phyloP scores from a whole-genome alignment of 2,797 vertebrate species.

The Lepidocolaptes lacrymiger region DNA sequence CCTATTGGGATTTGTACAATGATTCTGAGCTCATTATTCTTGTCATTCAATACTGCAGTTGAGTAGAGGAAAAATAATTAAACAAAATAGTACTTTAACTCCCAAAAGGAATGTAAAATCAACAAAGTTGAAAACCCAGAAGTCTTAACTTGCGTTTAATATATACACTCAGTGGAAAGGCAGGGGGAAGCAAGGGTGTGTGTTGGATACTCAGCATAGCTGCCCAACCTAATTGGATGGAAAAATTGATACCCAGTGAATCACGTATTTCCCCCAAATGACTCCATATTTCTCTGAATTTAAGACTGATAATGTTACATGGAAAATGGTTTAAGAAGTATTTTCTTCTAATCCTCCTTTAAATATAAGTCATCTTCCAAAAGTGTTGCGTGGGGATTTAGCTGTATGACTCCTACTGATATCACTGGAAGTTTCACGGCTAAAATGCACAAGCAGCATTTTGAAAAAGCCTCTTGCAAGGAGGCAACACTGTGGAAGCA shows the following conservation, averaged over 20 bases:
- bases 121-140: conserved; percentile 56
- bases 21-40: conserved; percentile 72
- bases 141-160: conserved; percentile 64
- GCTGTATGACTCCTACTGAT: conserved; percentile 30
- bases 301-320: conserved; percentile 18
- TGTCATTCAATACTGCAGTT: conserved; percentile 49
- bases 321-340: conserved; percentile 45
- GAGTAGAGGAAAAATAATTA: conserved; percentile 57
- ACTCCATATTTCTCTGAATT: not conserved
- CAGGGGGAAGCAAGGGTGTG: not conserved
- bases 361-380: conserved; percentile 42
- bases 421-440: not conserved
- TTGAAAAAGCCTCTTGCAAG: conserved; percentile 17
- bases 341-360: conserved; percentile 54
- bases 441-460: conserved; percentile 19
- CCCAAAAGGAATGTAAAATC: conserved; percentile 54
- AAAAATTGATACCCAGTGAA: conserved; percentile 42
- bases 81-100: conserved; percentile 59
- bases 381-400: conserved; percentile 53
- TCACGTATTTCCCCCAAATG: conserved; percentile 9
- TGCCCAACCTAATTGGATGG: conserved; percentile 40
- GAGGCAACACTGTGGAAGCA: not conserved
- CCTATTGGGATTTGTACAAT: conserved; percentile 54
- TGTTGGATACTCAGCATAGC: not conserved
- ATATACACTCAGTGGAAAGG: conserved; percentile 14